A percentile compares a stretch with the other conserved stretches of the same genome.
These are phyloP conservation scores for Bucorvus abyssinicus DNA, from an alignment of 2,797 vertebrate genomes.

Conservation along the genomic window DNA sequence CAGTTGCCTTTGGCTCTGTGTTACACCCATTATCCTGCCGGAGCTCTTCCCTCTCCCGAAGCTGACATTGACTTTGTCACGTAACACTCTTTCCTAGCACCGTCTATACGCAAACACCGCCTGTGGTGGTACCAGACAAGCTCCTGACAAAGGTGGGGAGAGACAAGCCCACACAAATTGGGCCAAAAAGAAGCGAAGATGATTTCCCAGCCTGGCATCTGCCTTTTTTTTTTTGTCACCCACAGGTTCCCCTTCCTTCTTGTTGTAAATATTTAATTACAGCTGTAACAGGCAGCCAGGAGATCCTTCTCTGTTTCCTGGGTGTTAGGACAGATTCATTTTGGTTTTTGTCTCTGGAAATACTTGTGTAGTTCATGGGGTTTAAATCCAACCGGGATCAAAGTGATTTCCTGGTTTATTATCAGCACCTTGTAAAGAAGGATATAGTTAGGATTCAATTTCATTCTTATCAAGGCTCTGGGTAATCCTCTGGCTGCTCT, in stretches of 20 bases:
- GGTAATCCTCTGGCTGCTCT: neutral
- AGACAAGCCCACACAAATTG: no score
- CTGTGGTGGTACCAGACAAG: no score
- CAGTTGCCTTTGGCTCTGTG: neutral
- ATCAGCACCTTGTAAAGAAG: neutral
- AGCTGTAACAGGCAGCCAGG: no score
- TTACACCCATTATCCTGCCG: fast-evolving
- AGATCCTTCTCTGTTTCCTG: no score
- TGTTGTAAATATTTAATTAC: no score
- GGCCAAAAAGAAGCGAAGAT: neutral
- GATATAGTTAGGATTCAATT: neutral
- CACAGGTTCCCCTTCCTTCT: neutral
- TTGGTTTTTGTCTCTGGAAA: no score
- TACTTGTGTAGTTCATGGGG: no score
- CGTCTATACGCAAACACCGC: neutral
- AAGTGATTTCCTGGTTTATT: neutral
- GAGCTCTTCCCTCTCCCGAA: neutral
- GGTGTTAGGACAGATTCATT: no score
- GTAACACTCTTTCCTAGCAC: fast-evolving
- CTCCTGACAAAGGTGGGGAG: no score
- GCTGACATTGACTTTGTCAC: neutral
- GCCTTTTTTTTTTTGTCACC: no score
- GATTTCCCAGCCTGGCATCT: neutral
- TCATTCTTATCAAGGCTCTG: neutral
- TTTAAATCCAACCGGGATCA: no score